A percentile compares a stretch with the other conserved stretches of the same genome.
phyloP scores from a whole-genome alignment of 2,113 vertebrate genomes.

The Ptilorrhoa leucosticta region DNA sequence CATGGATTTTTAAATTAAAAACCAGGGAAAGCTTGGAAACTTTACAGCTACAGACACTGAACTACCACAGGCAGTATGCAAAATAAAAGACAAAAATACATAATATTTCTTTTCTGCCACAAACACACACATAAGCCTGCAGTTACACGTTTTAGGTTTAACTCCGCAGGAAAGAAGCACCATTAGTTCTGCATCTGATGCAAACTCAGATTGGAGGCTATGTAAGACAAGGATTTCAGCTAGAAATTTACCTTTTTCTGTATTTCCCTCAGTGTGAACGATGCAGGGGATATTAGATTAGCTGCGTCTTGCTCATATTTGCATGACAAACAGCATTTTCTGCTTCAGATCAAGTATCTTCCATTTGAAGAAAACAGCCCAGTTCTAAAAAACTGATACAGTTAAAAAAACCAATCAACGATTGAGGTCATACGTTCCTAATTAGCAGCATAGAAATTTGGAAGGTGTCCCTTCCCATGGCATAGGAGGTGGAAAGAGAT shows the following conservation, averaged over 20 bases:
- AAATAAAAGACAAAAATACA: background rate
- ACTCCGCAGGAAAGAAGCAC: background rate
- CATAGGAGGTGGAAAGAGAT: background rate
- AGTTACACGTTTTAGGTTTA: background rate
- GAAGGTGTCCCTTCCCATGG: background rate
- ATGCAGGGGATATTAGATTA: background rate
- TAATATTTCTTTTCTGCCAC: background rate
- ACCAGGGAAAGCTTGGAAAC: background rate
- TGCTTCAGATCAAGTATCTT: background rate
- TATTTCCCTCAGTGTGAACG: background rate
- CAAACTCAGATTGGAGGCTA: background rate
- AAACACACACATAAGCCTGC: background rate
- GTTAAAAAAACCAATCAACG: background rate
- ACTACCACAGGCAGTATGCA: background rate
- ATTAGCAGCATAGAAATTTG: background rate
- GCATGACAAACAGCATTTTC: constrained; percentile 40
- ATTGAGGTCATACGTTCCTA: background rate
- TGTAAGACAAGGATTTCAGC: background rate
- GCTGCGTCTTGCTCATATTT: background rate
- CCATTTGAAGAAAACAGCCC: background rate
- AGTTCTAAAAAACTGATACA: background rate
- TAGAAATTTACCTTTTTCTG: background rate
- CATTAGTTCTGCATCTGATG: constrained; percentile 1
- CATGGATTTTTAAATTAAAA: background rate
- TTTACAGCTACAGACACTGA: background rate